Evolutionary conservation across 1,140 invertebrate species (phyloP), one percentile per base, ranked within the genome.

Genomic region (Antheraea mylitta): DNA sequence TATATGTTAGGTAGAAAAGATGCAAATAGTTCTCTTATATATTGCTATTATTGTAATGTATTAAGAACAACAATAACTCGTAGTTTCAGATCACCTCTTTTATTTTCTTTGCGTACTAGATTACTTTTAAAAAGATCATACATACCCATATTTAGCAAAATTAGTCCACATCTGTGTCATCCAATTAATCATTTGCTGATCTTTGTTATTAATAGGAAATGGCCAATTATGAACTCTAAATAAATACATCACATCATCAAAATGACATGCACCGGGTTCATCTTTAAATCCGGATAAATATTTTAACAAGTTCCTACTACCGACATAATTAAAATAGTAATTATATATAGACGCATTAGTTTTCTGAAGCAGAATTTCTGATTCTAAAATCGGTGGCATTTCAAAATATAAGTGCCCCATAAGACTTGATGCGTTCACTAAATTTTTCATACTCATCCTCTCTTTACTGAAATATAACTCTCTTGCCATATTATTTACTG

Each of bases 191-290:
- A 30, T 30, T 30, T 30, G 22, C 4, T 30, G 22, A 30, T 91
- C 89, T 64, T 79, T 62, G 37, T 71, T 61, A 58, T 18, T 81
- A 18, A 82, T 76, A 38, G 69, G 59, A 58, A 86, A 82, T 8
- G 85, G 79, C 73, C 79, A 76, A 9, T 85, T 48, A 22, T 73
- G 64, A 8, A 80, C 69, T 59, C 87, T 71, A 65, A 92, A 92
- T 66, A 92, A 69, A 70, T 92, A 92, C 70, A 89, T 82, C n/a
- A 92, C 38, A 19, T 92, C 91, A 73, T 92, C 90, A 37, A 66
- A 84, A 67, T 92, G 90, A 70, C 81, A 80, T 0, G 90, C 86
- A 0, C 90, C 91, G 22, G 36, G 53, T 67, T 79, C 72, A 7
- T 78, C 72, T 18, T 59, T 60, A 68, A 73, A 81, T 0, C 83